Base-by-base conservation (phyloP, 2,888 invertebrate species). In the Drosophila formosana region DNA sequence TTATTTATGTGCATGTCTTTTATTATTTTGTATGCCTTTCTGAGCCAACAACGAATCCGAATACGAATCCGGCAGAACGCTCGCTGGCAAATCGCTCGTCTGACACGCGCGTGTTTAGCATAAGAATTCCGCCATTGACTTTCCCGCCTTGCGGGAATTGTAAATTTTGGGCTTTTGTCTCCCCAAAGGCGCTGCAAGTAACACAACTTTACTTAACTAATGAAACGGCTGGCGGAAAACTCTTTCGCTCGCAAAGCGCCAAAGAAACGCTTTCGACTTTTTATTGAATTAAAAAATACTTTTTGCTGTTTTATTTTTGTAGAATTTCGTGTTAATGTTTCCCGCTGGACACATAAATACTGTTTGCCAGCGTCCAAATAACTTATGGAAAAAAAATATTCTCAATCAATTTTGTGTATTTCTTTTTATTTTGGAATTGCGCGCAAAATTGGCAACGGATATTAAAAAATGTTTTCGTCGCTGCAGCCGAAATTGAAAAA, bases 1-100 rank as follows among this genome's bases (percentile, higher is more conserved):
- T 88, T 83, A 83, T 83, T 88, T 88, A 85, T 83, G 82, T 80
- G 71, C 75, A 80, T 81, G 67, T 72, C 67, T 79, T 78, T 77
- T 75, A 69, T 75, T 80, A 68, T 75, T 55, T 72, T 80, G 78
- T 79, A 70, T 82, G 72, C 80, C 66, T 66, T 77, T 82, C 75
- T 37, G 43, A 34, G 61, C 50, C 46, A 18, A 18, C 18, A 18
- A 2, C 18, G 18, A 18, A 18, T 18, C 18, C 18, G 18, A 18
- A 18, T 18, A 1, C 66, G 65, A 39, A 39, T 25, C 61, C 65
- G 56, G 49, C 62, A 64, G 81, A 66, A 81, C 80, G 71, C 18
- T 71, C 78, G 76, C 76, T 66, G 58, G 72, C 75, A 88, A 88
- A 85, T 78, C 80, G 86, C 71, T 80, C 72, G 72, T 65, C 56